Conservation (phyloP, 2,113 vertebrate species). For the Falco punctatus region DNA sequence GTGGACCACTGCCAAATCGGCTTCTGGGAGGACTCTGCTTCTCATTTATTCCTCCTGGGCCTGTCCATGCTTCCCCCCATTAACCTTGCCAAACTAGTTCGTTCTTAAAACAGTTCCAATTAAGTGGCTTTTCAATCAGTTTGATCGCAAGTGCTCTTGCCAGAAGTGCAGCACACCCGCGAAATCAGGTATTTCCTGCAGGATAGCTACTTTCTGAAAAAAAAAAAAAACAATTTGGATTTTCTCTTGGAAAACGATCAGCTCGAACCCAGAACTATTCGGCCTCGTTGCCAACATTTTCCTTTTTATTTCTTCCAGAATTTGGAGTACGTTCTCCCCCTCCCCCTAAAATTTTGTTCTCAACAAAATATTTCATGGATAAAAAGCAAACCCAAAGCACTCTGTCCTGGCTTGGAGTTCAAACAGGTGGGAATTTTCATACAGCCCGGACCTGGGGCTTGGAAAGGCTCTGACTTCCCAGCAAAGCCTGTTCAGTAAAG, state of each 20-base stretch:
- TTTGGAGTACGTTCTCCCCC: neutral
- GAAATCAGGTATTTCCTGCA: constrained; percentile 54
- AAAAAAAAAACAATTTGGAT: neutral
- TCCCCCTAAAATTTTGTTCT: constrained; percentile 35
- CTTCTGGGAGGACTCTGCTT: constrained; percentile 26
- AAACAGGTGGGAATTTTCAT: constrained; percentile 29
- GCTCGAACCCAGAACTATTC: constrained; percentile 1
- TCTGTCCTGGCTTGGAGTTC: constrained; percentile 17
- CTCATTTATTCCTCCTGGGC: constrained; percentile 19
- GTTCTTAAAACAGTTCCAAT: constrained; percentile 29
- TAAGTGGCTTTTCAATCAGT: constrained; percentile 50
- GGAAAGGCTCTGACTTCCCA: constrained; percentile 31
- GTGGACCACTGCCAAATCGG: constrained; percentile 39
- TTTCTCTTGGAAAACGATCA: constrained; percentile 56
- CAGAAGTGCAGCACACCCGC: neutral
- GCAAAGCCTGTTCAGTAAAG: neutral
- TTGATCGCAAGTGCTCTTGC: neutral
- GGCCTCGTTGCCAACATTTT: neutral
- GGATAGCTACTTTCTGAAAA: constrained; percentile 15
- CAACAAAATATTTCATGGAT: constrained; percentile 35
- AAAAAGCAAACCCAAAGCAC: constrained; percentile 50
- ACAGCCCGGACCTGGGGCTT: constrained; percentile 33
- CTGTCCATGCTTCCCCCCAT: neutral
- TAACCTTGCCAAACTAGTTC: neutral
- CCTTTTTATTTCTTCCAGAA: constrained; percentile 63